A percentile compares a stretch with the other conserved stretches of the same genome.
Evolutionary conservation across 2,113 vertebrate genomes (phyloP).

Genomic region (Enhydra lutris): DNA sequence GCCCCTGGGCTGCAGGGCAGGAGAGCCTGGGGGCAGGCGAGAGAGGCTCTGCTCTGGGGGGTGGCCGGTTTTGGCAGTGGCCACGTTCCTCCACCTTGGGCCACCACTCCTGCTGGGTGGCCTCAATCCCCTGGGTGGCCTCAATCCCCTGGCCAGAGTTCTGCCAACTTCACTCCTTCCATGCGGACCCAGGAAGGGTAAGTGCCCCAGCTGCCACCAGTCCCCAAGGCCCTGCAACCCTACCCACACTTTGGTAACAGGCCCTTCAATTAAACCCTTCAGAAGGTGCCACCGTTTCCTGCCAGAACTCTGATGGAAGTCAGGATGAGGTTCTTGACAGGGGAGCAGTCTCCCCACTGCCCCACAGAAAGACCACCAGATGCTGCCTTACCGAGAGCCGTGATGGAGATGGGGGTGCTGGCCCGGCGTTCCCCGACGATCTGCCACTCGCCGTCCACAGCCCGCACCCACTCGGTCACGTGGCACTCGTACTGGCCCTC

Average conservation of each 20-base stretch:
- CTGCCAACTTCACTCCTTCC: background rate
- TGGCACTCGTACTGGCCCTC: constrained; percentile 94
- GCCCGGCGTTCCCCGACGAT: constrained; percentile 88
- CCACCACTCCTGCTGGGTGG: background rate
- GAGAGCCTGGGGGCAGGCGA: background rate
- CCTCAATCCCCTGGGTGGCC: background rate
- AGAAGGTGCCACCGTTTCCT: background rate
- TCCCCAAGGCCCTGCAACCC: background rate
- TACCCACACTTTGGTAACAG: fast-evolving
- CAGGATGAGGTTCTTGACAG: background rate
- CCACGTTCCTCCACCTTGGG: background rate
- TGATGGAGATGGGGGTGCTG: constrained; percentile 87
- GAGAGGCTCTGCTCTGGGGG: background rate
- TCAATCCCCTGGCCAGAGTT: background rate
- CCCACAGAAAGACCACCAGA: fast-evolving
- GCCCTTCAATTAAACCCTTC: background rate
- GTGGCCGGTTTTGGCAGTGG: background rate
- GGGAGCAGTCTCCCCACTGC: fast-evolving
- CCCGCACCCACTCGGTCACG: constrained; percentile 90
- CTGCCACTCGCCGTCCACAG: constrained; percentile 90
- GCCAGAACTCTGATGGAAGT: background rate
- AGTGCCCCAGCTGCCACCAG: background rate
- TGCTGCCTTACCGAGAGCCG: constrained; percentile 91
- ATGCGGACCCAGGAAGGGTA: background rate
- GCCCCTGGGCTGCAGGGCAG: background rate